Evolutionary conservation across 30 jellyfish, hydroid and myxozoan genomes (phyloP).

Genomic region (Chironex yamaguchii): DNA sequence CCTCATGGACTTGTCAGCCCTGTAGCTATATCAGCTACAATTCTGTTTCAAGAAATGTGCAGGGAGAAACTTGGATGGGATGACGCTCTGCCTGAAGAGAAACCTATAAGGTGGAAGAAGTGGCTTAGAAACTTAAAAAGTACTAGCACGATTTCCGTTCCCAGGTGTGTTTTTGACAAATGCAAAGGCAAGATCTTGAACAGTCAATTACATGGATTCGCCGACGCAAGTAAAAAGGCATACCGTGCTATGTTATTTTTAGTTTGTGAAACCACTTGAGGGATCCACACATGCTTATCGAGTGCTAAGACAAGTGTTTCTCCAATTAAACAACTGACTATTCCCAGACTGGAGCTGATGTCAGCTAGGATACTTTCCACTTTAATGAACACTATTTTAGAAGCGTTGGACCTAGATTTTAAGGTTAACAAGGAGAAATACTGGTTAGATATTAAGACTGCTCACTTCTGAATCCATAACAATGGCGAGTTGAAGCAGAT

Average conservation of each 20-base stretch:
- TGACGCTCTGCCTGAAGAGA: neutral
- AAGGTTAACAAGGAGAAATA: slow-evolving; percentile 24
- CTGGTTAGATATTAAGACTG: slow-evolving; percentile 69
- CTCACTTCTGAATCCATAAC: no score
- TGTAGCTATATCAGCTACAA: neutral
- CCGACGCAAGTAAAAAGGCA: slow-evolving; percentile 1
- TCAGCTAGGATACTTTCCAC: slow-evolving; percentile 60
- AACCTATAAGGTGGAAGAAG: neutral
- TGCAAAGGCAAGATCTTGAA: neutral
- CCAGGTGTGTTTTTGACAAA: neutral
- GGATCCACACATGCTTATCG: no score
- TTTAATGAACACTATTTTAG: slow-evolving; percentile 33
- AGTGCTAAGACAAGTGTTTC: slow-evolving; percentile 60
- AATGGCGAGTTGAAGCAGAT: no score
- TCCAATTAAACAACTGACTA: slow-evolving; percentile 42
- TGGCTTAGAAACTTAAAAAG: neutral
- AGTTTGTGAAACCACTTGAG: neutral
- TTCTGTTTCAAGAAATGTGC: neutral
- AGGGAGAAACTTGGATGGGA: neutral
- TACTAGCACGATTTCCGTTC: neutral
- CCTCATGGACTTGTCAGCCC: slow-evolving; percentile 1
- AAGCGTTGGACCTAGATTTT: slow-evolving; percentile 32
- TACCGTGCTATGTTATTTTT: neutral
- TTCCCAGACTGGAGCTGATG: slow-evolving; percentile 70
- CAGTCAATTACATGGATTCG: neutral